These are phyloP conservation scores for Gopherus flavomarginatus DNA, from an alignment of 2,113 vertebrate species.

Conservation along the genomic window DNA sequence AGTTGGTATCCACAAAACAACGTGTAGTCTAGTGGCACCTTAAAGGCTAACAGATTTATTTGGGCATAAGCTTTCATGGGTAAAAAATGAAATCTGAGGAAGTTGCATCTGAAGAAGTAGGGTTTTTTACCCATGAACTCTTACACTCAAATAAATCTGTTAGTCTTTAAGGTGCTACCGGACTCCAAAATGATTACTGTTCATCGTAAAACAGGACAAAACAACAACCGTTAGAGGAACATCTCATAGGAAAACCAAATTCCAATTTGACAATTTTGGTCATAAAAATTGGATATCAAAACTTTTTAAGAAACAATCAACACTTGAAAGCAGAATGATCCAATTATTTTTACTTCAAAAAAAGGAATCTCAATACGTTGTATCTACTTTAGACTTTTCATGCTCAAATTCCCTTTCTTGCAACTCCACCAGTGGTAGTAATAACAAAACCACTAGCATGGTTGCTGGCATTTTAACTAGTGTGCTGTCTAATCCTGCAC, in stretches of 20 bases:
- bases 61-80: too few species aligned
- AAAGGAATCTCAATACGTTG: not conserved
- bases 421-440: not conserved
- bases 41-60: too few species aligned
- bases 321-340: not conserved
- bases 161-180: too few species aligned
- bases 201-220: not conserved
- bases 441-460: not conserved
- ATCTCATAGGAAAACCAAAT: not conserved
- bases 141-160: too few species aligned
- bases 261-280: not conserved
- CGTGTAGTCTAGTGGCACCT: too few species aligned
- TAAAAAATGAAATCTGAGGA: too few species aligned
- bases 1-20: too few species aligned
- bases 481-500: not conserved
- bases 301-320: not conserved
- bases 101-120: too few species aligned
- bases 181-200: not conserved
- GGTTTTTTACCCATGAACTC: too few species aligned
- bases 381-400: not conserved
- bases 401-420: not conserved
- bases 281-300: not conserved
- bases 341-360: not conserved
- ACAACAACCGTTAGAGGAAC: not conserved
- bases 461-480: not conserved